Evolutionary conservation across 2,888 invertebrate species (phyloP), one percentile per base, ranked within the genome.

Genomic region (Ischnura elegans): DNA sequence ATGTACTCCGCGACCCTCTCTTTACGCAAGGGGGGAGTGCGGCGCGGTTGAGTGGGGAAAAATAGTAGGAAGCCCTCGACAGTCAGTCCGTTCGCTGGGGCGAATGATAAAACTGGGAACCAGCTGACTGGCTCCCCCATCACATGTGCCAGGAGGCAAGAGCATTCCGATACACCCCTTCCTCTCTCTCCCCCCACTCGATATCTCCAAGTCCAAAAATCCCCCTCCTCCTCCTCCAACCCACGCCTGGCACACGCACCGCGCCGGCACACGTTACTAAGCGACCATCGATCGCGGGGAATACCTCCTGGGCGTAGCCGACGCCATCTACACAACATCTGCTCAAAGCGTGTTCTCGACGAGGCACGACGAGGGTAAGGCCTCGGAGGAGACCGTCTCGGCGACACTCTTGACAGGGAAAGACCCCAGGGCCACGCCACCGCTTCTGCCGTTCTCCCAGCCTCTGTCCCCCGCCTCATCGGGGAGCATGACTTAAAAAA

Each of bases 261-360:
- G 55, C 51, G 42, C 36, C 55, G 43, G 43, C 36, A 43, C 90
- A 61, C 90, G 90, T 90, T 90, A 90, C 90, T 66, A 90, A 90
- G 90, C 90, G 90, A 90, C 90, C 90, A 90, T 90, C 90, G 90
- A 90, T 90, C 90, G 90, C 42, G 42, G 43, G 76, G 90, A 55
- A 90, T 90, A 90, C 90, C 90, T 90, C 43, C 90, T 90, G 90
- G 90, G 90, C 90, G 90, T 66, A 90, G 90, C 61, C 90, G n/a
- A 90, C 90, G 90, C 90, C 90, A 90, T 90, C 90, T 90, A 55
- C 61, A 61, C 90, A 90, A 90, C 90, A 90, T 90, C 61, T 90
- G 90, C 90, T 43, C 90, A 90, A 90, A 90, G 61, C 90, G 90
- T 90, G 90, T 90, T 90, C n/a, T n/a, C 61, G 90, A 43, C 42